Conservation (phyloP, 2,113 vertebrate species). For the Malurus elegans region DNA sequence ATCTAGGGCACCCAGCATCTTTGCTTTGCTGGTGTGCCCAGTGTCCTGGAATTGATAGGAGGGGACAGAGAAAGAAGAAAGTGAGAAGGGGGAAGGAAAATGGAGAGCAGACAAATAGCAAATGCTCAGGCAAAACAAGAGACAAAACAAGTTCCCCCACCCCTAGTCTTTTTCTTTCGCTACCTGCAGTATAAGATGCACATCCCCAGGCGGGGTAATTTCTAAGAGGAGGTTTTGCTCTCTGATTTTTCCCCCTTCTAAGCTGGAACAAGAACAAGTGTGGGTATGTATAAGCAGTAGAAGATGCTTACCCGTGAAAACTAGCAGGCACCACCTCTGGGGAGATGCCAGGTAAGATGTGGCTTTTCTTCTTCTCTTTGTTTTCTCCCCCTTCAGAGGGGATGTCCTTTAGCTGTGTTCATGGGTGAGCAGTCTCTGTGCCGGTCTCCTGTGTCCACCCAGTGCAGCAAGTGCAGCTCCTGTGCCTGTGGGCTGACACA, state of each 20-base stretch:
- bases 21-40: slow-evolving; percentile 40
- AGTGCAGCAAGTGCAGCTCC: not conserved
- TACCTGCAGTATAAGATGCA: not conserved
- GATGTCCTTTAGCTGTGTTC: not conserved
- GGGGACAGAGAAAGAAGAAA: slow-evolving; percentile 37
- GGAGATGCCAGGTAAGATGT: slow-evolving; percentile 54
- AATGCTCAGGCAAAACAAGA: slow-evolving; percentile 4
- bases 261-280: not conserved
- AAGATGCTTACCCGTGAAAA: not conserved
- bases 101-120: not conserved
- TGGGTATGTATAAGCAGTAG: not conserved
- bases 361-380: not conserved
- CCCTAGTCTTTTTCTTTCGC: not conserved
- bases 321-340: not conserved
- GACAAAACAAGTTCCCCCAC: not conserved
- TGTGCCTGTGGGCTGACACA: not conserved
- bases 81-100: slow-evolving; percentile 19
- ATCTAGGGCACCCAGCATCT: not conserved
- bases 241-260: not conserved
- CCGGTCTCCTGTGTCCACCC: not conserved
- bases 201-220: not conserved
- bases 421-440: not conserved
- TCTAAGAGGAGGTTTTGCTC: not conserved
- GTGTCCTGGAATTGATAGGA: slow-evolving; percentile 44
- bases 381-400: not conserved